phyloP scores from a whole-genome alignment of 2,113 vertebrate species.

The Apus apus region DNA sequence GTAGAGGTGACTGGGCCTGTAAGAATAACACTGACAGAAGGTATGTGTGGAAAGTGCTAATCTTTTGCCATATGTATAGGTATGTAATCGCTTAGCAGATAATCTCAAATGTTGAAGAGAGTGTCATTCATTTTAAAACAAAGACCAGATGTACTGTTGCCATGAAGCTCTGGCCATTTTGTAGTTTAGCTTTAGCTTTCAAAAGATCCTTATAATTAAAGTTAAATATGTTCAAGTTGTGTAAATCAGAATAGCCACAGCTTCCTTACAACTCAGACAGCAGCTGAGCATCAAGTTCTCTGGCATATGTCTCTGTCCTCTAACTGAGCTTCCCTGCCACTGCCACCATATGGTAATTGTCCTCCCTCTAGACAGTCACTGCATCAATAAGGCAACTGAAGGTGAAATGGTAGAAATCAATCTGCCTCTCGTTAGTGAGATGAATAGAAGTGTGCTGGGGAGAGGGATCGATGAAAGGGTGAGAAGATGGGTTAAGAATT shows the following conservation, averaged over 20 bases:
- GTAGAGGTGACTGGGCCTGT: background rate
- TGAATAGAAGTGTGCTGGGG: background rate
- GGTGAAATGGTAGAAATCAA: background rate
- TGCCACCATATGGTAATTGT: background rate
- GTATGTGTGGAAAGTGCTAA: background rate
- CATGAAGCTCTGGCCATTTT: background rate
- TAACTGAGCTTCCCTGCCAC: background rate
- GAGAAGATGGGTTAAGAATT: background rate
- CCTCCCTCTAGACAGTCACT: background rate
- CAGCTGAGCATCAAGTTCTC: background rate
- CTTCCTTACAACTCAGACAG: background rate
- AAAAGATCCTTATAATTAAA: background rate
- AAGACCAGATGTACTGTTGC: background rate
- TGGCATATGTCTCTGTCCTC: background rate
- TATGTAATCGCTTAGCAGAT: background rate
- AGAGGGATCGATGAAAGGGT: background rate
- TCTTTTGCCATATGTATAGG: background rate
- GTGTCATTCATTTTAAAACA: background rate
- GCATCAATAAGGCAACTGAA: background rate
- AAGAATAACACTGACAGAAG: background rate
- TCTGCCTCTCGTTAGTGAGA: background rate
- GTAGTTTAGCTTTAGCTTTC: background rate
- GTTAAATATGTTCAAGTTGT: background rate
- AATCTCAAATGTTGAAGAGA: background rate
- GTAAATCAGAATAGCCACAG: background rate